phyloP scores from a whole-genome alignment of 2,797 vertebrate genomes.

The Pteronotus mesoamericanus region DNA sequence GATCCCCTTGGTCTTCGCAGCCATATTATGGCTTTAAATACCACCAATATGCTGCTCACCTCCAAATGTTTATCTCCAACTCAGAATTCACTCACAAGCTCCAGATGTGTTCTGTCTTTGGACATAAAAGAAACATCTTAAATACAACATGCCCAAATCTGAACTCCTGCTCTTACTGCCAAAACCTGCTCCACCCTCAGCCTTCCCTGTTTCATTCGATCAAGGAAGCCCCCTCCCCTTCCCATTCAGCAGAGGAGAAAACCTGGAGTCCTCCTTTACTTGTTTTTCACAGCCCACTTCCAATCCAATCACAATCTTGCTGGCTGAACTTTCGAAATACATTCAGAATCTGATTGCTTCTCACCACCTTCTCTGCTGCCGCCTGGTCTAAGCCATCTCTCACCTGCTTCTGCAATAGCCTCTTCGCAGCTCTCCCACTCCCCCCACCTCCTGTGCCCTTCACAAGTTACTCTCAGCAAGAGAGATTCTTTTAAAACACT shows the following conservation, averaged over 20 bases:
- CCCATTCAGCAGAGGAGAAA: not conserved
- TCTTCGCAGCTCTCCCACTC: not conserved
- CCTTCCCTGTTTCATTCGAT: not conserved
- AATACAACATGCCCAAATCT: not conserved
- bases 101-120: not conserved
- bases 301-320: not conserved
- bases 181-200: not conserved
- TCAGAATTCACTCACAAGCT: not conserved
- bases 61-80: not conserved
- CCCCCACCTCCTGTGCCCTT: not conserved
- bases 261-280: not conserved
- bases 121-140: not conserved
- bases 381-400: not conserved
- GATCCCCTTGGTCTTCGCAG: not conserved
- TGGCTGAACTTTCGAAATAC: not conserved
- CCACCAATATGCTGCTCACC: not conserved
- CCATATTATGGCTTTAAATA: not conserved
- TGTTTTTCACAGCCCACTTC: not conserved
- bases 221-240: not conserved
- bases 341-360: not conserved
- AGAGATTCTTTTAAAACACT: not conserved
- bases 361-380: not conserved
- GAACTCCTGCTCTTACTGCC: not conserved
- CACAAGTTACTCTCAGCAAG: not conserved
- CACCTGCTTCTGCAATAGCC: not conserved